Percentiles rank a stretch among this genome's conserved stretches.
Conservation (phyloP, 2,113 vertebrate genomes). For the Dinomys branickii region DNA sequence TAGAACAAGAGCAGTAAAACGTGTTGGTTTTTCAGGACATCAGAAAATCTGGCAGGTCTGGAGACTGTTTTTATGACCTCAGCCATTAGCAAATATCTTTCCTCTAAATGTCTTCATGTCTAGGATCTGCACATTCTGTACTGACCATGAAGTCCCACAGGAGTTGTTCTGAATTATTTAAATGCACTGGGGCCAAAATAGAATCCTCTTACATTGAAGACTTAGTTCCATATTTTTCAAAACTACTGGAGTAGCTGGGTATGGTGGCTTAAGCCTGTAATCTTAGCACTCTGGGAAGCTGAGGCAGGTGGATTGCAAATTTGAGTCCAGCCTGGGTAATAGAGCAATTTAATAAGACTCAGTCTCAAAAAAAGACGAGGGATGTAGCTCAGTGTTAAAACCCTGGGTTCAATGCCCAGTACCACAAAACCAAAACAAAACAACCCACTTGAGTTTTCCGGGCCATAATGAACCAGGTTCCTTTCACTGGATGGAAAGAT, state of each 20-base stretch:
- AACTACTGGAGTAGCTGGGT: neutral
- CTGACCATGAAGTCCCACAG: neutral
- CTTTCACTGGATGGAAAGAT: neutral
- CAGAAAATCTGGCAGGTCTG: neutral
- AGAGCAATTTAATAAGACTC: neutral
- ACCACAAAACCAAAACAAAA: neutral
- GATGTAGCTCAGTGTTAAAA: neutral
- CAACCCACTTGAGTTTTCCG: neutral
- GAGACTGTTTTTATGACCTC: neutral
- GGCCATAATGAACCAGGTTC: neutral
- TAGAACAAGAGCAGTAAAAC: neutral
- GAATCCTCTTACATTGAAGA: neutral
- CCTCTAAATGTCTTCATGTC: neutral
- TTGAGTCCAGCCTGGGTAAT: neutral
- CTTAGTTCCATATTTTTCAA: neutral
- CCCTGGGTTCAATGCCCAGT: neutral
- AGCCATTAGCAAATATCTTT: neutral
- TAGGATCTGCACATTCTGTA: neutral
- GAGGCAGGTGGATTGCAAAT: neutral
- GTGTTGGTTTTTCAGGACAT: neutral
- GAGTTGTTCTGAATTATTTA: conserved; percentile 33
- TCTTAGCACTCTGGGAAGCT: neutral
- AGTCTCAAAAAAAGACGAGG: neutral
- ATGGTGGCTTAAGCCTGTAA: neutral
- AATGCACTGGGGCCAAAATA: neutral